Evolutionary conservation across 2,113 vertebrate species (phyloP), one percentile per base, ranked within the genome.

Genomic region (Candoia aspera): DNA sequence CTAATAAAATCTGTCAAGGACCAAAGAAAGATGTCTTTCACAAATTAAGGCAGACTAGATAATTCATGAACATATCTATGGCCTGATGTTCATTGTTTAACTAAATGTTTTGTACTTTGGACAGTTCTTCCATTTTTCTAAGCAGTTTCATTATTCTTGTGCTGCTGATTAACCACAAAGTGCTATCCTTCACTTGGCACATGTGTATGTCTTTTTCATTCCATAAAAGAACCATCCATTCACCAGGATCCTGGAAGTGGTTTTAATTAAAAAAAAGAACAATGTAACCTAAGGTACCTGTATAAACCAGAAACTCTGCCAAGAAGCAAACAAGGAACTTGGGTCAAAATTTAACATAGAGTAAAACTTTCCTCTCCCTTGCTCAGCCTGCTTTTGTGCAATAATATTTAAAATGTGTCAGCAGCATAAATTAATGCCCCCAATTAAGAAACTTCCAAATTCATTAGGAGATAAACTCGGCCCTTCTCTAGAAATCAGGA

Each of bases 211-310:
- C 68, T 89, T 92, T 92, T 92, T 92, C 91, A 92, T 37, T 59
- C 73, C 87, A 92, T 59, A 92, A 92, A 87, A 62, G 73, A 92
- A 89, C 11, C 68, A 92, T 89, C 84, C 87, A 89, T 92, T 92
- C 60, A n/a, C 87, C 73, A 84, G 87, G 87, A 89, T 92, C 57
- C 17, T 89, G 73, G 73, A 88, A 84, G 87, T 88, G 91, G 37
- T 21, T 91, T 88, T 91, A 88, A 88, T 92, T 92, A 54, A 92
- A 87, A 88, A 86, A 68, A 46, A 62, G n/a, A 79, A 24, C 86
- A 60, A 62, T n/a, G 49, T 89, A 88, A 92, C 73, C 91, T 62
- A 29, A 60, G 86, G 64, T 64, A 87, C 87, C 57, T 84, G n/a
- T 59, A 15, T 55, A 84, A 92, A 89, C 54, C 68, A 29, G 68